Base-by-base conservation (phyloP, 2,797 vertebrate genomes). In the Kryptopterus vitreolus region DNA sequence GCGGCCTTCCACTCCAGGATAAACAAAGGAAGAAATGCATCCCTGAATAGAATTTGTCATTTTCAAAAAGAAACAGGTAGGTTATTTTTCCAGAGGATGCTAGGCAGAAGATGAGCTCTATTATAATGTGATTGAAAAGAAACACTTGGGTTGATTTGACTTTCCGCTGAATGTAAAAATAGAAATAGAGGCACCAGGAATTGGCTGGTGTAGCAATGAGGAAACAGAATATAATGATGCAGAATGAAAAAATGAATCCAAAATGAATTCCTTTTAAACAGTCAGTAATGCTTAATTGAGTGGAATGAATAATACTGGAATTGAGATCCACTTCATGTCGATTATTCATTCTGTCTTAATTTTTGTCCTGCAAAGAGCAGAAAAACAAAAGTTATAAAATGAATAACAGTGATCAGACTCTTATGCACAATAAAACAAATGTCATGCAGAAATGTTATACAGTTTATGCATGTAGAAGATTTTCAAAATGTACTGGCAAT, bases 41-140 rank as follows among this genome's bases (percentile, higher is more conserved):
- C 3, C 1, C 20, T 46, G 2, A 3, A 26, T 12, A 2, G 2
- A 3, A 38, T 11, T 1, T 5, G 1, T 9, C 0, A 18, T 15
- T 59, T 24, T 1, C 12, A 0, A 69, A 12, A 20, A 58, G 0
- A 12, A 20, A 69, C 0, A 22, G 0, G 46, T 58, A 48, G 4
- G 61, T 3, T 0, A 24, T 11, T 50, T 79, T 8, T 11, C 5
- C 24, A 58, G 12, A 4, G 33, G 38, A n/a, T 2, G 13, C 11
- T 10, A 43, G 5, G 15, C 55, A 61, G 55, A 59, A 33, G 2
- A 59, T 4, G 6, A 70, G 79, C 16, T 59, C 22, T 43, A 24
- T 65, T 48, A 18, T n/a, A 11, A 38, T 58, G 13, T 57, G 22
- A 38, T 58, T 73, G 3, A 58, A 7, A 57, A 35, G 31, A 57